Conservation (phyloP, 1,140 invertebrate species). For the Triops longicaudatus region DNA sequence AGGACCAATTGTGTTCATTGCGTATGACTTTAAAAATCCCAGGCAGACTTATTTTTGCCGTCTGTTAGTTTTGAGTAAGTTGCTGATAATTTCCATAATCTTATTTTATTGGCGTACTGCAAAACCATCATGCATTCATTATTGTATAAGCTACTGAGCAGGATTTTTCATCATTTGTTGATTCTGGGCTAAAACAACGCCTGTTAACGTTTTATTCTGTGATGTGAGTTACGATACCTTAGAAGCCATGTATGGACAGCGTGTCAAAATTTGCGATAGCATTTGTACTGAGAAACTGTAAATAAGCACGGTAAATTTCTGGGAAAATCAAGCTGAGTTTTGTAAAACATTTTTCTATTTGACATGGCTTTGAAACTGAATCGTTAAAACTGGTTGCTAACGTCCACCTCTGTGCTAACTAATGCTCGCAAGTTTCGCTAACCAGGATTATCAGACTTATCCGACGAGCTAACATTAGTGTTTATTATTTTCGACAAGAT, state of each 20-base stretch:
- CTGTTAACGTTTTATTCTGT: slow-evolving; percentile 12
- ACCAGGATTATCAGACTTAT: too few relatives aligned
- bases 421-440: too few relatives aligned
- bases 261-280: background rate
- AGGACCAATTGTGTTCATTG: slow-evolving; percentile 8
- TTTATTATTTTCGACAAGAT: too few relatives aligned
- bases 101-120: background rate
- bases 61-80: background rate
- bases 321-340: background rate
- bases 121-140: background rate
- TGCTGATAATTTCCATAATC: background rate
- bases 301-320: background rate
- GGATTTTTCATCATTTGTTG: background rate
- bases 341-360: background rate
- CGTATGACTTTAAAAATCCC: background rate
- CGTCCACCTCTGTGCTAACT: too few relatives aligned
- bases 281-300: background rate
- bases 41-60: background rate
- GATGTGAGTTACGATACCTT: background rate
- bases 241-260: background rate
- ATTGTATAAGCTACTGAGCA: background rate
- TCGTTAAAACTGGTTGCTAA: too few relatives aligned
- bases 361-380: too few relatives aligned
- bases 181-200: background rate
- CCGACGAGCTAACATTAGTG: too few relatives aligned